Percentiles rank a stretch among this genome's conserved stretches.
Evolutionary conservation across 2,888 invertebrate genomes (phyloP).

Genomic region (Taenaris catops): DNA sequence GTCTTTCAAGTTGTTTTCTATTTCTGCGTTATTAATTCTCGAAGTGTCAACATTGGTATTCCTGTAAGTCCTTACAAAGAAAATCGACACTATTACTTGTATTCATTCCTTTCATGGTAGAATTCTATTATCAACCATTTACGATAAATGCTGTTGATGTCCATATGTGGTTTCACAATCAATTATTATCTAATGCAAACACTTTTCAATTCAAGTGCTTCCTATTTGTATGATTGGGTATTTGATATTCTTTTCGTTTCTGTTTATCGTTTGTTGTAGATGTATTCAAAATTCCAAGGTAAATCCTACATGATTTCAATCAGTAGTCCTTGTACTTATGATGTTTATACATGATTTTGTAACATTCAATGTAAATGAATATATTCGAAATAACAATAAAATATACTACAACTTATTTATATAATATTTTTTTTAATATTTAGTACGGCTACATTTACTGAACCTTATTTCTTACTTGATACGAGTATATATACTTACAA

Average conservation of each 20-base stretch:
- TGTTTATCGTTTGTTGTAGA: too few species aligned
- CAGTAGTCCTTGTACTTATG: too few species aligned
- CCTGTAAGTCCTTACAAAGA: slow-evolving; percentile 19
- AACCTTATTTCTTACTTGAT: too few species aligned
- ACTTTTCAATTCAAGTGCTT: slow-evolving; percentile 17
- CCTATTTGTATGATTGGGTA: slow-evolving; percentile 5
- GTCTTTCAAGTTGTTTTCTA: slow-evolving; percentile 11
- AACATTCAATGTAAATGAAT: too few species aligned
- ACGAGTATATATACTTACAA: too few species aligned
- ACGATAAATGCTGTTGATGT: slow-evolving; percentile 12
- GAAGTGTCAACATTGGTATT: slow-evolving; percentile 9
- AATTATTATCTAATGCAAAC: slow-evolving; percentile 21
- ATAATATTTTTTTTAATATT: too few species aligned
- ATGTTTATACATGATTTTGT: too few species aligned
- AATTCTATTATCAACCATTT: slow-evolving; percentile 18
- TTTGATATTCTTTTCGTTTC: background rate
- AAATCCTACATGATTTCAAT: too few species aligned
- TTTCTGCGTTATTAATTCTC: slow-evolving; percentile 7
- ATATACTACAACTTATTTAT: too few species aligned
- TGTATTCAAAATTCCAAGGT: too few species aligned
- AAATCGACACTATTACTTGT: slow-evolving; percentile 8
- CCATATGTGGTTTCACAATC: slow-evolving; percentile 13
- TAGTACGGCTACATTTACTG: too few species aligned
- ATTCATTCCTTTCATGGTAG: slow-evolving; percentile 27
- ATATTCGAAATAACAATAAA: too few species aligned